Evolutionary conservation across 2,888 invertebrate genomes (phyloP).

Genomic region (Bedellia somnulentella): DNA sequence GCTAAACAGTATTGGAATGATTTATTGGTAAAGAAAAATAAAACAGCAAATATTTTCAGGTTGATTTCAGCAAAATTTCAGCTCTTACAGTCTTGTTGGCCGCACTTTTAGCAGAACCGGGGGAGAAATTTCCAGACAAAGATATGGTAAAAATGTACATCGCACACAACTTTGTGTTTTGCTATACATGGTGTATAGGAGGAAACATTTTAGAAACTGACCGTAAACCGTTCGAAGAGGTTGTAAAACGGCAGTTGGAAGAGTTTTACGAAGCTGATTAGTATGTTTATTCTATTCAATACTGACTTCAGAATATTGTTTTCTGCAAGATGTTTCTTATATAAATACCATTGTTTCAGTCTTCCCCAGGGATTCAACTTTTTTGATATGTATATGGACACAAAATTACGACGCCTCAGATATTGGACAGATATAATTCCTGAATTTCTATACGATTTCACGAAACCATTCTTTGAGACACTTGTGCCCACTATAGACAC

Average conservation of each 20-base stretch:
- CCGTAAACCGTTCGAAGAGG: constrained; percentile 69
- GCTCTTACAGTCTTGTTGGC: constrained; percentile 76
- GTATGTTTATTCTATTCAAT: constrained; percentile 19
- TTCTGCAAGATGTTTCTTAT: not conserved
- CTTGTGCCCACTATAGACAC: constrained; percentile 91
- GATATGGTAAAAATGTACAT: constrained; percentile 66
- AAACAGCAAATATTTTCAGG: constrained; percentile 40
- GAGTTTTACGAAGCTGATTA: constrained; percentile 67
- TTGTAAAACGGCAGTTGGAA: constrained; percentile 70
- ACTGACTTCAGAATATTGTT: too few species aligned
- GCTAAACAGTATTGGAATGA: too few species aligned
- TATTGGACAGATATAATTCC: constrained; percentile 81
- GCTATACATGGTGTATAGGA: constrained; percentile 84
- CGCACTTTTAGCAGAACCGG: constrained; percentile 67
- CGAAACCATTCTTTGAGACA: constrained; percentile 83
- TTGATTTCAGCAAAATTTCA: constrained; percentile 79
- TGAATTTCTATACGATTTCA: constrained; percentile 67
- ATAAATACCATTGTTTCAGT: constrained; percentile 34
- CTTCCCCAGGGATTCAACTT: constrained; percentile 68
- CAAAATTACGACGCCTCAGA: constrained; percentile 69
- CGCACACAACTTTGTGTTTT: constrained; percentile 77
- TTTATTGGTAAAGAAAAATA: not conserved
- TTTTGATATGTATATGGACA: constrained; percentile 78
- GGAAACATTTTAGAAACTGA: constrained; percentile 77
- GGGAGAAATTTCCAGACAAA: constrained; percentile 63